These are phyloP conservation scores for Octomys mimax DNA, from an alignment of 2,797 vertebrate species.

Conservation along the genomic window DNA sequence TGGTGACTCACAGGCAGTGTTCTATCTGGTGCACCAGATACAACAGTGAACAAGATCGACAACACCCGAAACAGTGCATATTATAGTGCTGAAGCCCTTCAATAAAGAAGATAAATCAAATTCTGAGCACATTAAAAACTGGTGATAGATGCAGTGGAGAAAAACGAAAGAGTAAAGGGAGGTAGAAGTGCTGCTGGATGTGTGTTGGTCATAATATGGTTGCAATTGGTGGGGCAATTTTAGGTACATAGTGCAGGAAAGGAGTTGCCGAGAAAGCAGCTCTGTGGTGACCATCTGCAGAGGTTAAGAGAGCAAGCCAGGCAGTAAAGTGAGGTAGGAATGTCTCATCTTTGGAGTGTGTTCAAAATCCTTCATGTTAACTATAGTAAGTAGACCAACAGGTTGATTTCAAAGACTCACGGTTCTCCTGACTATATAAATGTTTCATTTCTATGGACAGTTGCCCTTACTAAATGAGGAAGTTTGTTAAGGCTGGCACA, in stretches of 20 bases:
- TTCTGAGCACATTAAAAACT: neutral
- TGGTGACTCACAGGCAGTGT: neutral
- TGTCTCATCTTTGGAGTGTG: neutral
- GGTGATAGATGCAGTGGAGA: neutral
- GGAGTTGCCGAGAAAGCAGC: neutral
- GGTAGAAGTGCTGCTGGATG: neutral
- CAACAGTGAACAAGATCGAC: neutral
- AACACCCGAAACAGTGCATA: neutral
- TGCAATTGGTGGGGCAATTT: neutral
- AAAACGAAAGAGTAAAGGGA: neutral
- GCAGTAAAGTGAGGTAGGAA: neutral
- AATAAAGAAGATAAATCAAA: neutral
- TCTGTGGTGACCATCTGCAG: neutral
- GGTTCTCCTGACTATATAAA: conserved; percentile 19
- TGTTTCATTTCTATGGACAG: conserved; percentile 39
- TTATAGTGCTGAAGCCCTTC: neutral
- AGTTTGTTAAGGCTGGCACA: neutral
- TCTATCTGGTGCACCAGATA: neutral
- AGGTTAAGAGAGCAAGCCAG: neutral
- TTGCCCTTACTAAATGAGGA: neutral
- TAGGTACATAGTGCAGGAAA: neutral
- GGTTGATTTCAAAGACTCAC: neutral
- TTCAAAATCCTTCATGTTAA: neutral
- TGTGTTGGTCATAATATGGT: neutral
- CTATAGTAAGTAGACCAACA: neutral